Evolutionary conservation across 92 coral and sea anemone genomes (phyloP).

Genomic region (Parazoanthus swiftii): DNA sequence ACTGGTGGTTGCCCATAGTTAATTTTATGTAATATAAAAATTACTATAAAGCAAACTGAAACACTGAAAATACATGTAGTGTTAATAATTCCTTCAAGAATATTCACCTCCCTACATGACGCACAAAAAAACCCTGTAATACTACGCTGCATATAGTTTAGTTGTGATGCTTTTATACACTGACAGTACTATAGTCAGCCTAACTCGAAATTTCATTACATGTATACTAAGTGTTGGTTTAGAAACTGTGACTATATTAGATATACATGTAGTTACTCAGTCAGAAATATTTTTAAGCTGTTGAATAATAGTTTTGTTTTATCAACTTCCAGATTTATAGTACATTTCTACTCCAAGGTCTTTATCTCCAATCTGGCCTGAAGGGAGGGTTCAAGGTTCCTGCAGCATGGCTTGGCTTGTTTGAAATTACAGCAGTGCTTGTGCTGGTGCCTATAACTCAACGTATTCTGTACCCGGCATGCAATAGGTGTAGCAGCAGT

Average conservation of each 20-base stretch:
- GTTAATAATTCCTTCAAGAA: too few relatives aligned
- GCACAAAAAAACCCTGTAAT: too few relatives aligned
- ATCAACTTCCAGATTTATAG: slow-evolving; percentile 71
- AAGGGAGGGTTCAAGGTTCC: slow-evolving; percentile 64
- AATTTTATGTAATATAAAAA: too few relatives aligned
- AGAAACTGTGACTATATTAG: not conserved
- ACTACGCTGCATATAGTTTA: too few relatives aligned
- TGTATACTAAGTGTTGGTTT: too few relatives aligned
- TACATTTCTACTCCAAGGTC: slow-evolving; percentile 91
- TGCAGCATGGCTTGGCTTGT: slow-evolving; percentile 89
- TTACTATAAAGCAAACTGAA: too few relatives aligned
- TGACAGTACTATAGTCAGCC: too few relatives aligned
- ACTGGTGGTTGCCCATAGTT: too few relatives aligned
- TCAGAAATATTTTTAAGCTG: not conserved
- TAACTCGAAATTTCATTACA: too few relatives aligned
- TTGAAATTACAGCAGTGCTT: slow-evolving; percentile 68
- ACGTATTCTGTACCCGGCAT: slow-evolving; percentile 72
- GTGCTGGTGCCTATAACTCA: slow-evolving; percentile 83
- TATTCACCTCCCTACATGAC: too few relatives aligned
- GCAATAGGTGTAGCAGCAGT: slow-evolving; percentile 52
- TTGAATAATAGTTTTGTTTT: not conserved
- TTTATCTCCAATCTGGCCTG: slow-evolving; percentile 63
- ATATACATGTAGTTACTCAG: not conserved
- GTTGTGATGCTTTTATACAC: too few relatives aligned
- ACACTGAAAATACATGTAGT: too few relatives aligned